phyloP scores from a whole-genome alignment of 2,888 invertebrate species.

The Lepetodrilus schrolli region DNA sequence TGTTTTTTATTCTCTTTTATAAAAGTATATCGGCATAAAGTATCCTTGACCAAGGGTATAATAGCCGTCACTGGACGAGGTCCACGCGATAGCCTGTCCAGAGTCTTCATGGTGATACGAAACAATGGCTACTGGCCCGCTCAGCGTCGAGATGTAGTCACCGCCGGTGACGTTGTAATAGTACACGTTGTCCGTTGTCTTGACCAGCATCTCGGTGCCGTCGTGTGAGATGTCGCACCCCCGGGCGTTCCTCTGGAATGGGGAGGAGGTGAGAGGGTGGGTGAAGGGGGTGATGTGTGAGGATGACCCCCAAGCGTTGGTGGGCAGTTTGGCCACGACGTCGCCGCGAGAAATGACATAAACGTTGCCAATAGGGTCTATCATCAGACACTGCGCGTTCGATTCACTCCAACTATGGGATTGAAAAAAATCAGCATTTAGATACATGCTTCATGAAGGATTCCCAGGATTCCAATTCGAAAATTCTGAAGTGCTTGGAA shows the following conservation, averaged over 20 bases:
- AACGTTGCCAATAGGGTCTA: constrained; percentile 43
- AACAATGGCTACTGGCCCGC: background rate
- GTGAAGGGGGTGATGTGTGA: background rate
- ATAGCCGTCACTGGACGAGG: constrained; percentile 28
- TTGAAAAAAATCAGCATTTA: no score
- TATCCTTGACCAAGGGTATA: constrained; percentile 35
- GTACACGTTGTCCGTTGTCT: constrained; percentile 23
- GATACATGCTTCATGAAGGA: no score
- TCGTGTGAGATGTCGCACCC: constrained; percentile 39
- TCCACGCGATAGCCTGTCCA: constrained; percentile 36
- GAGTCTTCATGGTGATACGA: background rate
- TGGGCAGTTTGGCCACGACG: constrained; percentile 41
- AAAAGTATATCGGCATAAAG: background rate
- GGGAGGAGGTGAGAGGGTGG: background rate
- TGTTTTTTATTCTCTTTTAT: no score
- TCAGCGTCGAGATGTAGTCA: constrained; percentile 5
- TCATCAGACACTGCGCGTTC: constrained; percentile 48
- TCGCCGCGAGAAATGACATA: constrained; percentile 47
- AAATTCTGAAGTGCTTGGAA: no score
- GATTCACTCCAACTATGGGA: constrained; percentile 49
- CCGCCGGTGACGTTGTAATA: constrained; percentile 21
- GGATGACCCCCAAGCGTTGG: constrained; percentile 39
- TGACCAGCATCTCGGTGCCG: constrained; percentile 38
- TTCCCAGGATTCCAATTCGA: no score
- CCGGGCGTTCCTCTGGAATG: constrained; percentile 12